Base-by-base conservation (phyloP, 2,888 invertebrate genomes). In the Ceraclea dissimilis region DNA sequence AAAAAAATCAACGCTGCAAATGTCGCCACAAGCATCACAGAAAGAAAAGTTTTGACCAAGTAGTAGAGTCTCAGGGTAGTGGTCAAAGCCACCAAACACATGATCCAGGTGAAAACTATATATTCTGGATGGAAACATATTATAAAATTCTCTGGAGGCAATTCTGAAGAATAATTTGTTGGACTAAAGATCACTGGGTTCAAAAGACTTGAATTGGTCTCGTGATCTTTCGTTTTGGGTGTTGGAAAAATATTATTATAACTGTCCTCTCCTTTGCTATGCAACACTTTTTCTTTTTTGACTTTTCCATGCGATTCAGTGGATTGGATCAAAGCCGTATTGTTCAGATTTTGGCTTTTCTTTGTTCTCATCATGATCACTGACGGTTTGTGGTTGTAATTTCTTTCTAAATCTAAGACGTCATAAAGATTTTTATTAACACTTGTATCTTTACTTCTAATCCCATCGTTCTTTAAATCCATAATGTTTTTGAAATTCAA, bases 21-120 rank as follows among this genome's bases (percentile, higher is more conserved):
- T 64, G 86, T 79, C 1, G 80, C 70, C 1, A 92, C 87, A 79
- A 93, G 89, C 13, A 83, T 70, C 6, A 87, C 71, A 0, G 93
- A 90, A 64, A 93, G 76, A 16, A 84, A 78, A 0, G 90, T 88
- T 70, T 94, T 94, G 52, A 92, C 85, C 61, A 93, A 71, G 67
- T 92, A 93, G 68, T 93, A 92, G 17, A 95, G 75, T 69, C 93
- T 94, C 26, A 97, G 78, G 26, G 95, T 94, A 0, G 96, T 91
- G 0, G 96, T 93, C 58, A 93, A 75, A 0, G 93, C 91, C 43
- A 97, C 88, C 67, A 97, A 80, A 65, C 94, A 91, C 17, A 98
- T 75, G 52, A 96, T 88, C 90, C 95, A 94, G 2, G 93, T 92
- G 73, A 93, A 94, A 2, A 95, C 91, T 13, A 93, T 85, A 67